Evolutionary conservation across 2,888 invertebrate genomes (phyloP), one percentile per base, ranked within the genome.

Genomic region (Aplocera efformata): DNA sequence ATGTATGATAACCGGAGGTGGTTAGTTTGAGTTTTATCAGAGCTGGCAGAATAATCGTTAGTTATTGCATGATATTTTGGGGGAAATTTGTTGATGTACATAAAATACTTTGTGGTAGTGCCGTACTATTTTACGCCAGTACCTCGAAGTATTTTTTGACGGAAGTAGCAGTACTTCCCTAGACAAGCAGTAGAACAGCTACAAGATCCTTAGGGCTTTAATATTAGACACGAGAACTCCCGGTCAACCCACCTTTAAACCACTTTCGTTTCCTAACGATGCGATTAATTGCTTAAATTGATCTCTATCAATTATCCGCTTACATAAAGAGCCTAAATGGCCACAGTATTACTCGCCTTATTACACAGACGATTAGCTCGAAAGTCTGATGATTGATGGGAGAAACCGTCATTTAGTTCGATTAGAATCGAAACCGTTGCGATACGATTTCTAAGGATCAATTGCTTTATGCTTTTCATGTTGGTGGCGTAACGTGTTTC

Each of bases 41-140:
- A n/a, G 96, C 36, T 97, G 97, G 71, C 96, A 97, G 76, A 96
- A 97, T 72, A 96, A 97, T 88, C 96, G 96, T 96, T 80, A 94
- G 95, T 92, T 10, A 0, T 7, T 5, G 8, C 10, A 26, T 26
- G 4, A 1, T 26, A 17, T 17, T 5, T 17, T 17, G 13, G 13
- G 13, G 13, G 13, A 17, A 17, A 17, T 17, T 17, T 5, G 13
- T 5, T 17, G 13, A 17, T 17, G 13, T 17, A 17, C 5, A 3
- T 17, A 17, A 17, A 17, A 17, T 5, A 17, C 13, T 17, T 2
- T 17, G 5, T 17, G 2, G 2, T 17, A 2, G 2, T 17, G 13
- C 13, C 13, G 13, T n/a, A n/a, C n/a, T n/a, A n/a, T n/a, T n/a
- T n/a, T n/a, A n/a, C n/a, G n/a, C n/a, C n/a, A n/a, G n/a, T n/a